Base-by-base conservation (phyloP, 2,113 vertebrate genomes). In the Colius striatus region DNA sequence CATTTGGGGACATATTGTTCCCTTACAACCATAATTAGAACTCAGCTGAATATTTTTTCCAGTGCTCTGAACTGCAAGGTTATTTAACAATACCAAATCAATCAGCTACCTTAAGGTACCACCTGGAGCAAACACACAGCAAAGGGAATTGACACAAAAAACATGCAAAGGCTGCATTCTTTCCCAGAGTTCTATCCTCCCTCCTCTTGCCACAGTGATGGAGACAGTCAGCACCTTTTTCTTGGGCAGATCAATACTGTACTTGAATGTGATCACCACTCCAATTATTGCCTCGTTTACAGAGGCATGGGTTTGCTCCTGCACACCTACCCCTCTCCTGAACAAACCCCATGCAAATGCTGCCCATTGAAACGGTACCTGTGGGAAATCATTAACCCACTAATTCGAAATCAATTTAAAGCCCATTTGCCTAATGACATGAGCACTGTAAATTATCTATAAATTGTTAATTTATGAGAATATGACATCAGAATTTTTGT, bases 401-500 rank as follows among this genome's bases (percentile, higher is more conserved):
- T 98, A 97, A 98, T 98, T 96, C 74, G 96, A 98, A 98, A 98
- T 98, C 94, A 97, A 98, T 98, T 98, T 98, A 96, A 98, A 97
- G 95, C 90, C 88, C 96, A 97, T 98, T 98, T 98, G 97, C 96
- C 94, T 98, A 98, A 98, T 97, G 97, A 95, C 90, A 97, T 45
- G 87, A 96, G 82, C 94, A 66, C 86, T 78, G 94, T 92, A 94
- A 97, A 94, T 97, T 96, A 97, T 93, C 96, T 96, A 93, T 93
- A 96, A 96, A 94, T 96, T 97, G 96, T 95, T 98, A 95, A 97
- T 97, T 97, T 96, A 96, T 89, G 92, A 87, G 96, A 96, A 87
- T 78, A 65, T 96, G 92, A 95, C 92, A 94, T 95, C 78, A 94
- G 84, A 94, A 95, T 91, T 97, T 96, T 88, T 92, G 58, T 68